Percentiles rank a stretch among this genome's conserved stretches.
phyloP scores from a whole-genome alignment of 2,888 invertebrate species.

The Drosophila macrospina region DNA sequence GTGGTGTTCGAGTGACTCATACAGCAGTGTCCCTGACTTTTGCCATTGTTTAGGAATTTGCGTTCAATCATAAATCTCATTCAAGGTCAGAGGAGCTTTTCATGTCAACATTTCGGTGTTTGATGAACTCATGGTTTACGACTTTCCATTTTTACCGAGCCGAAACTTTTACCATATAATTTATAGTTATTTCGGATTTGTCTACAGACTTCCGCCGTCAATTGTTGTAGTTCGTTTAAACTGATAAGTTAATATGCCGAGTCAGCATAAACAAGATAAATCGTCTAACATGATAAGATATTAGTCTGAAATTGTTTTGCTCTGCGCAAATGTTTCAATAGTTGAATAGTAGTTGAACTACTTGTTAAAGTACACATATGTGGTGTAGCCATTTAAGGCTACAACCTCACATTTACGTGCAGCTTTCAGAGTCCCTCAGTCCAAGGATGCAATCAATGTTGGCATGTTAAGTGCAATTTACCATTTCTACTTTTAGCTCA shows the following conservation, averaged over 20 bases:
- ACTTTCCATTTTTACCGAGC: slow-evolving; percentile 6
- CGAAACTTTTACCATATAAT: slow-evolving; percentile 7
- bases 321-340: neutral
- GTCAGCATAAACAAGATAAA: slow-evolving; percentile 35
- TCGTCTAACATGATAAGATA: slow-evolving; percentile 51
- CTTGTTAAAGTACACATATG: neutral
- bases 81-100: slow-evolving; percentile 50
- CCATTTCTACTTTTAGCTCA: slow-evolving; percentile 26
- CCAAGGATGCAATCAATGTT: slow-evolving; percentile 45
- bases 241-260: slow-evolving; percentile 17
- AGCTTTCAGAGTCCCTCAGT: neutral
- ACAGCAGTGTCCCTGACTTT: slow-evolving; percentile 27
- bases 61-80: slow-evolving; percentile 42
- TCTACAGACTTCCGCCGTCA: neutral
- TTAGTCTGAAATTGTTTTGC: slow-evolving; percentile 31
- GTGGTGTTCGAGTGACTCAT: slow-evolving; percentile 36
- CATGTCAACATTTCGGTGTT: slow-evolving; percentile 26
- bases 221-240: neutral
- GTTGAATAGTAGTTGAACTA: neutral
- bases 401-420: neutral
- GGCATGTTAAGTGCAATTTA: slow-evolving; percentile 31
- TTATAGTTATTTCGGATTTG: slow-evolving; percentile 6
- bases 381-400: slow-evolving; percentile 5
- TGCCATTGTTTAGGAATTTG: slow-evolving; percentile 27
- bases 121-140: slow-evolving; percentile 20